Percentiles rank a stretch among this genome's conserved stretches.
Conservation (phyloP, 2,888 invertebrate species). For the Limenitis camilla region DNA sequence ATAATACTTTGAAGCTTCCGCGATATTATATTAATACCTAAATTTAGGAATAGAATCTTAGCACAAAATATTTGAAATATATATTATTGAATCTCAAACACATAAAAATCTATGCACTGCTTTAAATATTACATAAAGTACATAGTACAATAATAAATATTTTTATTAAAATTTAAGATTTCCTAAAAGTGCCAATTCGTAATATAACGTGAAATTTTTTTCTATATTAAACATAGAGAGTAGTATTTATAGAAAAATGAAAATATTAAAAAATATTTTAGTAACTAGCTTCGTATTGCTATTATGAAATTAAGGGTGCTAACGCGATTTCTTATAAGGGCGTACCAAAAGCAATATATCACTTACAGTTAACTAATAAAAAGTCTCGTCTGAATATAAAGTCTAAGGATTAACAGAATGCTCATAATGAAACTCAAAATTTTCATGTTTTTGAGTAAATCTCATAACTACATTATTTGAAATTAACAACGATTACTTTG, state of each 20-base stretch:
- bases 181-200: slow-evolving; percentile 1
- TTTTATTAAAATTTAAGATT: background rate
- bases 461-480: too few species aligned
- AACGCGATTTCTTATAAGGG: slow-evolving; percentile 30
- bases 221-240: slow-evolving; percentile 1
- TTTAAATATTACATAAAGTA: too few species aligned
- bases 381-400: background rate
- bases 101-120: too few species aligned
- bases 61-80: too few species aligned
- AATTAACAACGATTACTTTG: too few species aligned
- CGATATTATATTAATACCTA: too few species aligned
- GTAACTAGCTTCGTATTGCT: slow-evolving; percentile 21
- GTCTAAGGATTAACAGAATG: background rate
- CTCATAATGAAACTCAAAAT: too few species aligned
- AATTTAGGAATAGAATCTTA: too few species aligned
- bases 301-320: slow-evolving; percentile 33
- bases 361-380: background rate
- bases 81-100: too few species aligned
- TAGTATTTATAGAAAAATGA: slow-evolving; percentile 29
- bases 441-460: too few species aligned
- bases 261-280: slow-evolving; percentile 27
- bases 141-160: too few species aligned
- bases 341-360: slow-evolving; percentile 37
- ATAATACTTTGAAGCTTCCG: too few species aligned
- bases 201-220: slow-evolving; percentile 1